Evolutionary conservation across 37 sponge, comb jelly and placozoan species (phyloP), one percentile per base, ranked within the genome.

Genomic region (Ianthella basta): DNA sequence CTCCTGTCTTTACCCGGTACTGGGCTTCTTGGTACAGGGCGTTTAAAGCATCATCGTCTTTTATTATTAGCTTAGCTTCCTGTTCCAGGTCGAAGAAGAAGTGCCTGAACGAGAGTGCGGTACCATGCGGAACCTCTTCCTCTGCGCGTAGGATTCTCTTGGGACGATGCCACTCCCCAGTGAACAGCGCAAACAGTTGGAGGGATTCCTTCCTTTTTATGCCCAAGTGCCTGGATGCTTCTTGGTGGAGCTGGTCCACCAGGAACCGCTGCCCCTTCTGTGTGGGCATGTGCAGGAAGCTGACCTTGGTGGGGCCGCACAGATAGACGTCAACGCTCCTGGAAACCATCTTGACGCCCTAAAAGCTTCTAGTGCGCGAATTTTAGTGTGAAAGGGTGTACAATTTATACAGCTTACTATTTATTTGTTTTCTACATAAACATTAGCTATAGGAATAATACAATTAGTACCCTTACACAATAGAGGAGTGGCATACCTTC

Each of bases 31-130:
- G 25, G 65, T 60, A 89, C 8, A 85, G 75, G 24, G 85, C 41
- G 19, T 81, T 63, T 6, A 73, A 25, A 39, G 90, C 90, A 2
- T 0, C 78, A 19, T 80, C 86, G 23, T 89, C 90, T 16, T 72
- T 80, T 0, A 33, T 34, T 25, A 56, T 30, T 15, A 59, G 39
- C 67, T 81, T 89, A 18, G 60, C 29, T 29, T 89, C 90, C 38
- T 35, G 38, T 30, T 70, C 37, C 14, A 59, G 3, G 72, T 89
- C 90, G 20, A 81, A 44, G 64, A 39, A 39, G 34, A 30, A n/a
- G 37, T 53, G 37, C 78, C 4, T 40, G n/a, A 75, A 50, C 3
- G 41, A 75, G 21, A 75, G 16, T 3, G 33, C n/a, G 20, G 16
- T 24, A 50, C 40, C 78, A 18, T 41, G 24, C 0, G 78, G 78